Evolutionary conservation across 2,888 invertebrate species (phyloP).

Genomic region (Dasysyrphus albostriatus): DNA sequence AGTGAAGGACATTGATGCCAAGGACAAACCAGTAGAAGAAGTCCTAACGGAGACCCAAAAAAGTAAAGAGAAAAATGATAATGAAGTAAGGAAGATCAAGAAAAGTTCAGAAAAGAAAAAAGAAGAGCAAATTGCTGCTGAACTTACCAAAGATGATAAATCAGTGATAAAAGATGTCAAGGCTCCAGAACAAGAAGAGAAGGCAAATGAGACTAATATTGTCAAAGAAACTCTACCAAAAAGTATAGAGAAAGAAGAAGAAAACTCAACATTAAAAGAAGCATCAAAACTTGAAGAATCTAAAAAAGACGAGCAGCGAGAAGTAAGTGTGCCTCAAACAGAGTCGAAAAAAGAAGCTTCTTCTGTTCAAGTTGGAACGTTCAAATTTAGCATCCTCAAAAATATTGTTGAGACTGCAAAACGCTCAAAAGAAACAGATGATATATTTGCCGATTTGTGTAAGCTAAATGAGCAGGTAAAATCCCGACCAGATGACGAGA

Average conservation of each 20-base stretch:
- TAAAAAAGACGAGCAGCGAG: not conserved
- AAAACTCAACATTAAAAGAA: not conserved
- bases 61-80: too few species aligned
- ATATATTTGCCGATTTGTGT: constrained; percentile 10
- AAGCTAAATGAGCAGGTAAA: constrained; percentile 39
- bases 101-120: too few species aligned
- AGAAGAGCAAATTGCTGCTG: too few species aligned
- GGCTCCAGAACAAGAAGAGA: too few species aligned
- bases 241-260: not conserved
- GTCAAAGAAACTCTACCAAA: not conserved
- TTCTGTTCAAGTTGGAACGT: not conserved
- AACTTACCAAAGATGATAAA: too few species aligned
- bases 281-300: not conserved
- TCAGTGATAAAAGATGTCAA: too few species aligned
- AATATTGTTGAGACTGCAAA: constrained; percentile 20
- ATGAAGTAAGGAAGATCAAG: too few species aligned
- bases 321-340: not conserved
- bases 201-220: not conserved
- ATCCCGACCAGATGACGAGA: constrained; percentile 13
- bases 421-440: constrained; percentile 5
- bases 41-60: too few species aligned
- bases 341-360: not conserved
- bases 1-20: too few species aligned
- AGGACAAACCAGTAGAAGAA: too few species aligned
- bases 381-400: constrained; percentile 39